Percentiles rank a stretch among this genome's conserved stretches.
Conservation (phyloP, 2,797 vertebrate species). For the Hoplostethus mediterraneus region DNA sequence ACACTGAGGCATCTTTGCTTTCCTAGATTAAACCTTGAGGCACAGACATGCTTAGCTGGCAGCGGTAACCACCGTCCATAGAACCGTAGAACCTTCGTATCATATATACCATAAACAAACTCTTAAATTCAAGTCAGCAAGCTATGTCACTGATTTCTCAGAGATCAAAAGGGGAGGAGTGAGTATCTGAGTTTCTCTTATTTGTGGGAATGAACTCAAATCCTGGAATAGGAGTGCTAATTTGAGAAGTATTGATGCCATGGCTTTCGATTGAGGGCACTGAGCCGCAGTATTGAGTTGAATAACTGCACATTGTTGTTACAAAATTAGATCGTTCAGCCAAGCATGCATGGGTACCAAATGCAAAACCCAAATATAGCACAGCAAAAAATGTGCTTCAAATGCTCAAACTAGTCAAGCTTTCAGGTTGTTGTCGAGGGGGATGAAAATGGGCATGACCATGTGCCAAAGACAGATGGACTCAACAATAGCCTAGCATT, state of each 20-base stretch:
- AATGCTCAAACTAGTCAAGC: conserved; percentile 15
- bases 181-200: conserved; percentile 17
- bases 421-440: neutral
- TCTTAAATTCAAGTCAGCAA: neutral
- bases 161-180: conserved; percentile 10
- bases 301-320: conserved; percentile 53
- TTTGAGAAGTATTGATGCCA: conserved; percentile 24
- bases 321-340: conserved; percentile 69
- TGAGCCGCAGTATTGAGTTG: conserved; percentile 47
- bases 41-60: no score
- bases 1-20: no score
- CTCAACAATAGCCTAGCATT: neutral
- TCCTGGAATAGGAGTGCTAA: conserved; percentile 23
- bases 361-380: conserved; percentile 15
- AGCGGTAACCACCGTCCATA: no score
- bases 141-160: neutral
- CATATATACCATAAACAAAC: neutral
- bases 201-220: conserved; percentile 19
- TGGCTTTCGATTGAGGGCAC: conserved; percentile 34
- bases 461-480: neutral
- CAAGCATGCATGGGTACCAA: conserved; percentile 43
- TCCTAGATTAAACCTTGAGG: no score
- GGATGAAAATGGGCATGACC: conserved; percentile 7
- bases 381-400: conserved; percentile 32
- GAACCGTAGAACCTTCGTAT: no score